Conservation (phyloP, 1,140 invertebrate genomes). For the Lepidostoma basale region DNA sequence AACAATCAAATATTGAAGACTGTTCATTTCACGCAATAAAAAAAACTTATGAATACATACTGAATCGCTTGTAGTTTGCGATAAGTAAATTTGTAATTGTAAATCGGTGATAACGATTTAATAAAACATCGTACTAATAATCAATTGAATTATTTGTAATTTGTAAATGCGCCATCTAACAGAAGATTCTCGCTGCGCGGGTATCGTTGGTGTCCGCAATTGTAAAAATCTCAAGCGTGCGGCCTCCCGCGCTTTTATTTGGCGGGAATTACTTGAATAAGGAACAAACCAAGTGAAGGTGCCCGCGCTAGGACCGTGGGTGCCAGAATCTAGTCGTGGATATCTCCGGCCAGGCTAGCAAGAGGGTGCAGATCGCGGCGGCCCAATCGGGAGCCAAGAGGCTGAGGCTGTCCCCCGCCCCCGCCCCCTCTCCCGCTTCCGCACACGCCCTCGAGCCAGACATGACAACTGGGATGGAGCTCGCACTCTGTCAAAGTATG, state of each 20-base stretch:
- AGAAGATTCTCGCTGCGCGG: no score
- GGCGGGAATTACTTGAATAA: conserved; percentile 1
- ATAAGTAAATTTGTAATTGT: no score
- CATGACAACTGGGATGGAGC: conserved; percentile 55
- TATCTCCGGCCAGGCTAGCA: conserved; percentile 38
- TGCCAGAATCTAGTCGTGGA: conserved; percentile 42
- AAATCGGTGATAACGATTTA: no score
- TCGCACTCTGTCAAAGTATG: conserved; percentile 80
- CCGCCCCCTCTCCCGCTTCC: conserved; percentile 49
- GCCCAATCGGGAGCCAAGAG: conserved; percentile 40
- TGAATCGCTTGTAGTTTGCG: background rate
- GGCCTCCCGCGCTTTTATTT: no score
- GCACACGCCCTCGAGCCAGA: conserved; percentile 46
- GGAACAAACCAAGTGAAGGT: conserved; percentile 26
- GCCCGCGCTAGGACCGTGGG: conserved; percentile 44
- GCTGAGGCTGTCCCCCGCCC: conserved; percentile 50
- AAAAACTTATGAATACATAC: conserved; percentile 7
- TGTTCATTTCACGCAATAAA: conserved; percentile 1
- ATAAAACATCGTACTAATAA: no score
- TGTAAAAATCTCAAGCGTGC: no score
- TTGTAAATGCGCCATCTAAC: no score
- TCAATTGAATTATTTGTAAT: no score
- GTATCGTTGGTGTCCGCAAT: no score
- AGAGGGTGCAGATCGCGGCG: conserved; percentile 45
- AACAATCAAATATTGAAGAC: conserved; percentile 7